Conservation (phyloP, 2,797 vertebrate species). For the Melanotaenia parkinsoni region DNA sequence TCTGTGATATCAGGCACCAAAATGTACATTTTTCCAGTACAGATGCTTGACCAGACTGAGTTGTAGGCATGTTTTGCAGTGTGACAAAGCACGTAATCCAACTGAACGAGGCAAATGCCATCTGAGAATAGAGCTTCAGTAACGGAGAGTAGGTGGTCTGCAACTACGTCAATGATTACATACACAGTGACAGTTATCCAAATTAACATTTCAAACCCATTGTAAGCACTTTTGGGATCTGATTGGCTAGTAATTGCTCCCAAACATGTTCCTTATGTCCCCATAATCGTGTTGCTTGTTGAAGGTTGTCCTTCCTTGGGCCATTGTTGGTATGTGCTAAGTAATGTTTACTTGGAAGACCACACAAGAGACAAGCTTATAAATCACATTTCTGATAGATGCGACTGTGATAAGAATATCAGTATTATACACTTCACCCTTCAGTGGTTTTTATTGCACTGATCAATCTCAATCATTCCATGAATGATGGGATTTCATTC, state of each 20-base stretch:
- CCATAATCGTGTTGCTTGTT: neutral
- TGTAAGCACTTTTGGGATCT: neutral
- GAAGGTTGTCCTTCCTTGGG: neutral
- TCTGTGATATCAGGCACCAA: neutral
- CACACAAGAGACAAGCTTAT: neutral
- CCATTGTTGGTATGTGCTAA: neutral
- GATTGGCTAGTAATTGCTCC: neutral
- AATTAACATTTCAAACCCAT: neutral
- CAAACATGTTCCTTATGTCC: too few species aligned
- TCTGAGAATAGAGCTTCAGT: neutral
- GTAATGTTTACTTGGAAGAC: neutral
- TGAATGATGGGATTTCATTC: constrained; percentile 33
- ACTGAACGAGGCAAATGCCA: neutral
- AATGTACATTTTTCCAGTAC: neutral
- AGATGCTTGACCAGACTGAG: neutral
- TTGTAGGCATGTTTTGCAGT: neutral
- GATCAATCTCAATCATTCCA: constrained; percentile 22
- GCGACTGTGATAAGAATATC: neutral
- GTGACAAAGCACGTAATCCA: neutral
- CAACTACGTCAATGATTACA: neutral
- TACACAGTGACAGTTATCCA: neutral
- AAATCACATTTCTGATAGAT: neutral
- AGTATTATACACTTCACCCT: neutral
- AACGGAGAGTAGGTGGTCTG: neutral
- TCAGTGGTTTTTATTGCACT: neutral